phyloP scores from a whole-genome alignment of 2,797 vertebrate genomes.

The Microchirus variegatus region DNA sequence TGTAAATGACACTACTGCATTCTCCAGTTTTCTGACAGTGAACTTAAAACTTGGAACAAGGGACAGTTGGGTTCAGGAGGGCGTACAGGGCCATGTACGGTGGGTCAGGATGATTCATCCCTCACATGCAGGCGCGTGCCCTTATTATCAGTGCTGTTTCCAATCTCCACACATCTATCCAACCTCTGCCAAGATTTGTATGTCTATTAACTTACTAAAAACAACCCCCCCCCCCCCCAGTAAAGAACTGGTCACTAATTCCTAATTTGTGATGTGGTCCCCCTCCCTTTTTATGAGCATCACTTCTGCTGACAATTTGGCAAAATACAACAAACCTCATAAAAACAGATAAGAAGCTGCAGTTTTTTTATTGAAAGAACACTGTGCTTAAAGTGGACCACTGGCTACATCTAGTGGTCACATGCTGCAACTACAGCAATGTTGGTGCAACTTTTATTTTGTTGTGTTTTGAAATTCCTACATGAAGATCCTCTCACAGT shows the following conservation, averaged over 20 bases:
- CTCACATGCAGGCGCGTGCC: conserved; percentile 20
- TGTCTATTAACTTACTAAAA: conserved; percentile 41
- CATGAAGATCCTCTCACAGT: too few relatives aligned
- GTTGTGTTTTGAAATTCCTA: too few relatives aligned
- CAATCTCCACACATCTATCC: conserved; percentile 21
- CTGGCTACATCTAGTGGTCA: conserved; percentile 71
- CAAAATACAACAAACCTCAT: conserved; percentile 36
- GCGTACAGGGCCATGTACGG: not conserved
- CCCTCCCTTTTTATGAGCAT: conserved; percentile 49
- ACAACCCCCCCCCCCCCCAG: too few relatives aligned
- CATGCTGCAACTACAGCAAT: conserved; percentile 38
- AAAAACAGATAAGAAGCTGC: conserved; percentile 21
- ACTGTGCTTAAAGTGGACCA: conserved; percentile 16
- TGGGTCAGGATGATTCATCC: conserved; percentile 27
- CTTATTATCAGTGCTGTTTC: conserved; percentile 30
- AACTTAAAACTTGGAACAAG: conserved; percentile 21
- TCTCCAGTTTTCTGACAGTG: conserved; percentile 1
- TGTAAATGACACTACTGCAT: conserved; percentile 4
- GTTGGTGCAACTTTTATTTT: too few relatives aligned
- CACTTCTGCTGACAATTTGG: conserved; percentile 30
- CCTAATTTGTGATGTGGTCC: conserved; percentile 29
- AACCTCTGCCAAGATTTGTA: conserved; percentile 21
- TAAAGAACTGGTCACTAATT: conserved; percentile 19
- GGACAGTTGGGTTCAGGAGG: not conserved
- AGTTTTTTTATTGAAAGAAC: not conserved